Evolutionary conservation across 2,888 invertebrate species (phyloP).

Genomic region (Atethmia centrago): DNA sequence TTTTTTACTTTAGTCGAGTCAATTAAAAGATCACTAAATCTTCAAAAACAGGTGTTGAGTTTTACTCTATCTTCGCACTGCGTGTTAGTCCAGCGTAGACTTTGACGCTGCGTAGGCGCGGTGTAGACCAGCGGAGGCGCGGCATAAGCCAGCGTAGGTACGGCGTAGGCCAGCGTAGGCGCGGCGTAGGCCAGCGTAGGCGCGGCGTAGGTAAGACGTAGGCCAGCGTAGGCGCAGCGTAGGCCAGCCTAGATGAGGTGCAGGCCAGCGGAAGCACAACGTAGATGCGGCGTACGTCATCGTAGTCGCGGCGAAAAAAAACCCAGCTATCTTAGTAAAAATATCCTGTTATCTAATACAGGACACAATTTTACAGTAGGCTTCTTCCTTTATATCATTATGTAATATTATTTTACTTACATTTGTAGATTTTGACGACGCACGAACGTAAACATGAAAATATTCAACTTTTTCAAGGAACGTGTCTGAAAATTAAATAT

Average conservation of each 20-base stretch:
- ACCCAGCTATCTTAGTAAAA: background rate
- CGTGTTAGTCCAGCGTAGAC: background rate
- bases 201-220: background rate
- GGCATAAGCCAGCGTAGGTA: too few species aligned
- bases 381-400: background rate
- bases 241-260: background rate
- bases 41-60: background rate
- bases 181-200: background rate
- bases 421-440: background rate
- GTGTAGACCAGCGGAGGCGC: background rate
- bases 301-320: background rate
- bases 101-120: too few species aligned
- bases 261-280: background rate
- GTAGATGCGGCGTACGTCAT: background rate
- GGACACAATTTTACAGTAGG: background rate
- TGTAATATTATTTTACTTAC: background rate
- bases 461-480: background rate
- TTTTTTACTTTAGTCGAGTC: too few species aligned
- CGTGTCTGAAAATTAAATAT: constrained; percentile 17
- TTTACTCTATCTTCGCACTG: background rate
- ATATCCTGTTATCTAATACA: background rate
- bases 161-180: background rate
- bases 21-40: too few species aligned
- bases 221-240: background rate
- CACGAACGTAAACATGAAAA: background rate